Conservation (phyloP, 2,797 vertebrate species). For the Parambassis ranga region DNA sequence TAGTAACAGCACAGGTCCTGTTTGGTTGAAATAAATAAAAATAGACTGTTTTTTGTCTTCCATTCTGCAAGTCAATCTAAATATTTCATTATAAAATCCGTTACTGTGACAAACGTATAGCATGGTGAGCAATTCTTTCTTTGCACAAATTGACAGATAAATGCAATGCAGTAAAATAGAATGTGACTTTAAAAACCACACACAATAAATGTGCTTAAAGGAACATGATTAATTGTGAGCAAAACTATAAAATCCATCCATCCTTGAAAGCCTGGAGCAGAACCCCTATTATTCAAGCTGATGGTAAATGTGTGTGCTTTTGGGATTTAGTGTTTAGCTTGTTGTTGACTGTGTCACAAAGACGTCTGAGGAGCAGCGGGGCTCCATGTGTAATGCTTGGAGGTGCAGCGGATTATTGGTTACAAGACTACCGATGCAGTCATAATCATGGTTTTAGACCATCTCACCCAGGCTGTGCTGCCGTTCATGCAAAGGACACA, state of each 20-base stretch:
- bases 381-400: conserved; percentile 8
- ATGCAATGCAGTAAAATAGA: not conserved
- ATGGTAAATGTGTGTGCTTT: conserved; percentile 5
- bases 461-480: not conserved
- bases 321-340: conserved; percentile 24
- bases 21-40: too few relatives aligned
- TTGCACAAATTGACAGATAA: too few relatives aligned
- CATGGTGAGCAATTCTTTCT: too few relatives aligned
- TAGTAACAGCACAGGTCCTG: too few relatives aligned
- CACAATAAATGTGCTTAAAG: conserved; percentile 1
- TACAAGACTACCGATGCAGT: conserved; percentile 18
- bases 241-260: not conserved
- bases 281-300: conserved; percentile 21
- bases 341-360: conserved; percentile 21
- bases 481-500: conserved; percentile 30
- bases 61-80: too few relatives aligned
- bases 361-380: not conserved
- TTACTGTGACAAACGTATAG: not conserved
- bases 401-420: conserved; percentile 34
- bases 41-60: too few relatives aligned
- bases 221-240: not conserved
- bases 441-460: conserved; percentile 32
- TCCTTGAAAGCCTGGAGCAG: not conserved
- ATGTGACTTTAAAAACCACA: not conserved
- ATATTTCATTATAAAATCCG: too few relatives aligned